Evolutionary conservation across 2,797 vertebrate genomes (phyloP), one percentile per base, ranked within the genome.

Genomic region (Remorina albescens): DNA sequence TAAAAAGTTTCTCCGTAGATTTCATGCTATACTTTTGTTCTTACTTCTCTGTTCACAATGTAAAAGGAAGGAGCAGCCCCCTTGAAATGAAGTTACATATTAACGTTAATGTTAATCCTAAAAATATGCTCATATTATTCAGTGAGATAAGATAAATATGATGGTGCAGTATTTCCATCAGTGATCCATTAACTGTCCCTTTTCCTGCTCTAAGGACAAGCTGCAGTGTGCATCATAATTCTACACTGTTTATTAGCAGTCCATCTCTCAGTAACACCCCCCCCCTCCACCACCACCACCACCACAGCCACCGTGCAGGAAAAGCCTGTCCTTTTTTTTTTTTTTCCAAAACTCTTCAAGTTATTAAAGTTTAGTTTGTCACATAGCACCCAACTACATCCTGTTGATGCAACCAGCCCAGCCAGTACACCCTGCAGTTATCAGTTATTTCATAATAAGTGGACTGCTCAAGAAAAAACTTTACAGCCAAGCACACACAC

Each of bases 1-100:
- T 81, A 81, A 86, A 86, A 68, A 53, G 54, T 59, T 86, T 46
- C 47, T 61, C 68, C 41, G 81, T 69, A 25, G n/a, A 67, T 44
- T 66, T 30, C 36, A 69, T 54, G 47, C 26, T 37, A 39, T n/a
- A 44, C 8, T 23, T 70, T 28, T 44, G 15, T 49, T 25, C 13
- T 63, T 26, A 68, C 42, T 55, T 0, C 16, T 67, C 26, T 32
- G 28, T 47, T 76, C 34, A 69, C 9, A 77, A 37, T 1, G 10
- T 34, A 59, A 6, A 58, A 21, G 23, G 11, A 57, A 21, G 47
- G n/a, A 53, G 4, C 1, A 5, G n/a, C 26, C 25, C 23, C 23
- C 23, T 1, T 53, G 37, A 63, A 16, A 39, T 32, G 68, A 60
- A 26, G 53, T 57, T 25, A 51, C 8, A 2, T 44, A 62, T 74